These are phyloP conservation scores for Phacellophora camtschatica DNA, from an alignment of 30 jellyfish, hydroid and myxozoan genomes.

Conservation along the genomic window DNA sequence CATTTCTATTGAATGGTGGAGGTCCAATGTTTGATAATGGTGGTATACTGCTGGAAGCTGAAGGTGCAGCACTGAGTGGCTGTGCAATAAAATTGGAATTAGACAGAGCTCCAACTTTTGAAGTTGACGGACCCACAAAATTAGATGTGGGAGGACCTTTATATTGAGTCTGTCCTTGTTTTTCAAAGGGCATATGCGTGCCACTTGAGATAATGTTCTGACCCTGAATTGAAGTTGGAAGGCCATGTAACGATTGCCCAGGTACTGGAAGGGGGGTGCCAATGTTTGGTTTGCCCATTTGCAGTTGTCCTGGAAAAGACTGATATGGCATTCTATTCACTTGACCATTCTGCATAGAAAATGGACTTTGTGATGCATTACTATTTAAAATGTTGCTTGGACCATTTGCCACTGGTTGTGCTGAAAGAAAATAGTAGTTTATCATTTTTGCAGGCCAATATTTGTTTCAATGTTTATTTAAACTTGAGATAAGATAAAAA, in stretches of 20 bases:
- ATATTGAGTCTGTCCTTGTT: background rate
- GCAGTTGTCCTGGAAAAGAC: slow-evolving; percentile 12
- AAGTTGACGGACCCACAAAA: background rate
- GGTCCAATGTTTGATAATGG: background rate
- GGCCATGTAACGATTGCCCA: background rate
- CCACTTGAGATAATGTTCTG: background rate
- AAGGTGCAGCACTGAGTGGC: background rate
- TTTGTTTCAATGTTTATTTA: too few relatives aligned
- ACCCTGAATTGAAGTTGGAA: background rate
- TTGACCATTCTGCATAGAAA: slow-evolving; percentile 13
- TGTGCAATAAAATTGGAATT: background rate
- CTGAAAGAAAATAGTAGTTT: too few relatives aligned
- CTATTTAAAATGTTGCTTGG: background rate
- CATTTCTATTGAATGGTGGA: background rate
- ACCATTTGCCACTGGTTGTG: slow-evolving; percentile 41
- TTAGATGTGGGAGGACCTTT: background rate
- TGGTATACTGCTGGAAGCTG: background rate
- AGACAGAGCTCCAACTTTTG: background rate
- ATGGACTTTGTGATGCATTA: background rate
- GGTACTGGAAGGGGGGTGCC: background rate
- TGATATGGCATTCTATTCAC: slow-evolving; percentile 2
- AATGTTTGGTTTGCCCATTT: background rate
- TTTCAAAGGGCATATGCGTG: background rate
- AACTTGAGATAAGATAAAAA: too few relatives aligned
- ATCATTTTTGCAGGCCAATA: too few relatives aligned